Percentiles rank a stretch among this genome's conserved stretches.
Evolutionary conservation across 2,113 vertebrate species (phyloP).

Genomic region (Microtus montanus): DNA sequence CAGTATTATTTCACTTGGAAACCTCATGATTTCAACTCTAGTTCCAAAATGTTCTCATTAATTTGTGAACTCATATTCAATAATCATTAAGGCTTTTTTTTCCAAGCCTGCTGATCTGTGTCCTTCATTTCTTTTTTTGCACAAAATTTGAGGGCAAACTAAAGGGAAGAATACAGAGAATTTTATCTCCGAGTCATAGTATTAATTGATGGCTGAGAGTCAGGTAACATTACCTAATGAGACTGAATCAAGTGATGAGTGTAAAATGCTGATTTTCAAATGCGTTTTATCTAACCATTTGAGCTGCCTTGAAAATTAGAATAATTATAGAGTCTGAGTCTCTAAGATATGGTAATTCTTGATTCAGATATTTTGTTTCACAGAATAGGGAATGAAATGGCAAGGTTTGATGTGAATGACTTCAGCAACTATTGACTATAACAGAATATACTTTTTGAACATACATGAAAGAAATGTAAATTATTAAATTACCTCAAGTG

Average conservation of each 20-base stretch:
- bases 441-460: conserved; percentile 57
- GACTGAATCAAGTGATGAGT: conserved; percentile 67
- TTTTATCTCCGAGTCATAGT: not conserved
- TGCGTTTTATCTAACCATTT: conserved; percentile 64
- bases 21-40: not conserved
- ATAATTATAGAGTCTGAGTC: conserved; percentile 68
- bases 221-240: conserved; percentile 69
- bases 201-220: conserved; percentile 70
- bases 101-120: not conserved
- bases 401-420: conserved; percentile 49
- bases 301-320: conserved; percentile 62
- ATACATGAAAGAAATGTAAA: conserved; percentile 60
- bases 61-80: not conserved
- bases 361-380: conserved; percentile 67
- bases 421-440: conserved; percentile 56
- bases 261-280: conserved; percentile 74
- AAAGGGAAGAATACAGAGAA: not conserved
- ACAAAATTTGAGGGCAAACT: conserved; percentile 61
- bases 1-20: conserved; percentile 13
- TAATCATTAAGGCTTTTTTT: not conserved
- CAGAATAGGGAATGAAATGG: conserved; percentile 41
- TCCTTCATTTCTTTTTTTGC: conserved; percentile 27
- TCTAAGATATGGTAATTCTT: conserved; percentile 73
- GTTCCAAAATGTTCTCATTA: conserved; percentile 32
- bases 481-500: conserved; percentile 65